phyloP scores from a whole-genome alignment of 2,888 invertebrate species.

The Standfussiana lucernea region DNA sequence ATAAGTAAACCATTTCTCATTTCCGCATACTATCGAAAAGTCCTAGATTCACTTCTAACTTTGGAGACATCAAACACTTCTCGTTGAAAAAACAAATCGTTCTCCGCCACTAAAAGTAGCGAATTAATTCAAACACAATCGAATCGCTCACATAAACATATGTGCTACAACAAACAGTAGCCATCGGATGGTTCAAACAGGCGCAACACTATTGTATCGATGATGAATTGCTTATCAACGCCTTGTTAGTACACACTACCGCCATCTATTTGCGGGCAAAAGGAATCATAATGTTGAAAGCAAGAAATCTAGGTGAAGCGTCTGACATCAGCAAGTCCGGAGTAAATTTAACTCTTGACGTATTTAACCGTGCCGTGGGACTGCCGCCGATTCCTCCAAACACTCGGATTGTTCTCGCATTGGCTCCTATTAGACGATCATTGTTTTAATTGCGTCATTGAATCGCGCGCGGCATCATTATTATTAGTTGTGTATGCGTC shows the following conservation, averaged over 20 bases:
- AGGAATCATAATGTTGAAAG: conserved; percentile 80
- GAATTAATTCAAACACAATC: conserved; percentile 36
- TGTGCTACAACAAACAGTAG: conserved; percentile 36
- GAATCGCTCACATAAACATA: conserved; percentile 27
- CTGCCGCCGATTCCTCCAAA: conserved; percentile 77
- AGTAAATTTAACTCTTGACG: conserved; percentile 90
- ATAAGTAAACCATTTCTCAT: conserved; percentile 30
- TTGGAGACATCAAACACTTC: neutral
- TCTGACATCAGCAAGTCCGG: conserved; percentile 88
- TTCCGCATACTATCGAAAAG: conserved; percentile 40
- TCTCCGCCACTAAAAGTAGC: neutral
- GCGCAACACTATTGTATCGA: conserved; percentile 48
- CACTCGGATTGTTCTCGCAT: conserved; percentile 79
- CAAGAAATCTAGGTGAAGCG: conserved; percentile 88
- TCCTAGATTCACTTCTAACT: neutral
- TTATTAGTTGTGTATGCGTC: conserved; percentile 71
- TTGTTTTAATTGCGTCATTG: conserved; percentile 72
- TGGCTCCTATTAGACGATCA: conserved; percentile 72
- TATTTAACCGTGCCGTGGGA: conserved; percentile 78
- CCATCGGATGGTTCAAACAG: conserved; percentile 30
- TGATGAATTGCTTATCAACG: conserved; percentile 66
- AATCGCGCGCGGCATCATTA: conserved; percentile 68
- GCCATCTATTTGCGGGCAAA: conserved; percentile 84
- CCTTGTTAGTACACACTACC: conserved; percentile 78
- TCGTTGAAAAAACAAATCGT: neutral